A percentile compares a stretch with the other conserved stretches of the same genome.
Conservation (phyloP, 2,797 vertebrate genomes). For the Hippoglossus hippoglossus region DNA sequence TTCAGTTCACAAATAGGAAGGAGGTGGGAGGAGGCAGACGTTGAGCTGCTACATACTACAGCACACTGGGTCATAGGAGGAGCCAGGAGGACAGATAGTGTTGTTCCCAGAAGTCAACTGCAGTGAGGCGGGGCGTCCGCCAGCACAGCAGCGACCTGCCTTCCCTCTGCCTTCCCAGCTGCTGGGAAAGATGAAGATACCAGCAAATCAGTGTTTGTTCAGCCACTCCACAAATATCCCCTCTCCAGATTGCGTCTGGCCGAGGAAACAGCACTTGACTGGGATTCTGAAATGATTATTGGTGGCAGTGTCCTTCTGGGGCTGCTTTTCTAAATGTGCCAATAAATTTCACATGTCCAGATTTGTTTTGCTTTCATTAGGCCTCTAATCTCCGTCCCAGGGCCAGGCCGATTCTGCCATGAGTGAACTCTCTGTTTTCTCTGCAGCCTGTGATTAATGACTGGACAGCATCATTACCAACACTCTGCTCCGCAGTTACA, state of each 20-base stretch:
- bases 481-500: constrained; percentile 74
- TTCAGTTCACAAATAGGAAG: constrained; percentile 25
- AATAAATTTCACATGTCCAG: constrained; percentile 90
- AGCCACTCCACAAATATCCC: constrained; percentile 90
- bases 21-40: constrained; percentile 45
- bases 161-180: constrained; percentile 75
- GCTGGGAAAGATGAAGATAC: constrained; percentile 89
- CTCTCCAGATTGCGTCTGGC: constrained; percentile 81
- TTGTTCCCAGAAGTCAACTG: constrained; percentile 80
- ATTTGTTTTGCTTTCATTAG: constrained; percentile 91
- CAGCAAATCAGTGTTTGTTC: constrained; percentile 90
- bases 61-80: constrained; percentile 70
- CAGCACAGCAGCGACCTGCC: constrained; percentile 67
- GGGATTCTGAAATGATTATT: constrained; percentile 84
- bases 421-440: constrained; percentile 85
- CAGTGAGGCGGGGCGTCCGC: constrained; percentile 69
- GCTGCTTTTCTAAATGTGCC: constrained; percentile 85
- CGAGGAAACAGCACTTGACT: constrained; percentile 84
- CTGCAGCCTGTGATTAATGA: constrained; percentile 85
- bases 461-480: constrained; percentile 81
- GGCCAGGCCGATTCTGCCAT: constrained; percentile 79
- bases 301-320: constrained; percentile 85
- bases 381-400: constrained; percentile 85
- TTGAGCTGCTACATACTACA: constrained; percentile 37
- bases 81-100: constrained; percentile 72